Base-by-base conservation (phyloP, 2,888 invertebrate species). In the Rhagonycha lutea region DNA sequence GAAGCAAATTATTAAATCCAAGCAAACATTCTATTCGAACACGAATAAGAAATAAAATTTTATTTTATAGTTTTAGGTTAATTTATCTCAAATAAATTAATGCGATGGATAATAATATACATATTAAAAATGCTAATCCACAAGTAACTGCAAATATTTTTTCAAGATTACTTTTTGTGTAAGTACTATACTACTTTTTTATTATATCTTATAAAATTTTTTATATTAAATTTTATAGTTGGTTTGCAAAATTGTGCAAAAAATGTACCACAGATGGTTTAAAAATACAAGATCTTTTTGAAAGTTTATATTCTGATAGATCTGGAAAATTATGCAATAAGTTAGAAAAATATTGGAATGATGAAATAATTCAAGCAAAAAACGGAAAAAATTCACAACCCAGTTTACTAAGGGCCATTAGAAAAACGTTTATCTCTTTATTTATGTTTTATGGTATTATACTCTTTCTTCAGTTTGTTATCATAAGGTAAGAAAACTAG, bases 241-340 rank as follows among this genome's bases (percentile, higher is more conserved):
- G 87, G 87, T 85, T 86, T 82, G 65, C 83, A 47, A 79, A 80
- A 63, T 79, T 87, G 14, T 86, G 90, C 80, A 86, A 89, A 73
- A 90, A 89, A 80, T 92, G 93, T 5, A 89, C 89, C 74, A 89
- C 85, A 82, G 88, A 90, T 79, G 91, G 92, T 76, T 87, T 95
- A 11, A 91, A 91, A 81, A 89, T 92, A 70, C 88, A 89, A 9
- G 93, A 94, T 83, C 85, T 94, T 18, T 93, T 91, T 87, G 91
- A 90, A 84, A 90, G 91, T 5, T 86, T 92, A 29, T 87, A 89
- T 0, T 86, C 87, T 8, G 93, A 94, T 85, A 87, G 89, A 69
- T 94, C 94, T 0, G 90, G 91, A 74, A 28, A 24, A 23, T 18
- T 65, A 14, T n/a, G 63, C 12, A 65, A 65, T 26, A 12, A 26